These are phyloP conservation scores for Neodiprion lecontei DNA, from an alignment of 1,140 invertebrate genomes.

Conservation along the genomic window DNA sequence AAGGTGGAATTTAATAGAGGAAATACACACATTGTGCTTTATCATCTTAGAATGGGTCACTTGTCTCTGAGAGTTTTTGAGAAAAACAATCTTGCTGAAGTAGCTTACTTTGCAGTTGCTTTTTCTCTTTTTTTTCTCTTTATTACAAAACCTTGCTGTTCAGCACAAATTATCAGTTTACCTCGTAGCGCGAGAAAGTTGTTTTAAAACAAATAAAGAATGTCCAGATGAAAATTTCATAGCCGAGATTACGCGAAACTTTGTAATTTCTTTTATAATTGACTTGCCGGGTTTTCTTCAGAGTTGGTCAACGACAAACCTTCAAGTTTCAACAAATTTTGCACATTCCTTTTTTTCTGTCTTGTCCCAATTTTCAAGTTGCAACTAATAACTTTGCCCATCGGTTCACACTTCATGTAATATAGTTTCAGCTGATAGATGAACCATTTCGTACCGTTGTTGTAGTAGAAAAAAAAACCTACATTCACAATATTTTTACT, in stretches of 20 bases:
- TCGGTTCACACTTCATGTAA: too few species aligned
- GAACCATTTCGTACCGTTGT: too few species aligned
- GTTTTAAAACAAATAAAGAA: constrained; percentile 6
- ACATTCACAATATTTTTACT: too few species aligned
- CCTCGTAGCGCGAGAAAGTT: neutral
- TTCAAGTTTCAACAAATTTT: neutral
- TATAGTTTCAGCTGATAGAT: too few species aligned
- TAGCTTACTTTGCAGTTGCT: neutral
- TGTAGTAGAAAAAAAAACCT: too few species aligned
- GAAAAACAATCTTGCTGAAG: neutral
- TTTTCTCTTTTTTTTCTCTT: neutral
- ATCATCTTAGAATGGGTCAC: neutral
- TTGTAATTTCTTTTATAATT: constrained; percentile 5
- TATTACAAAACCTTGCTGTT: neutral
- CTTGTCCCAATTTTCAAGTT: too few species aligned
- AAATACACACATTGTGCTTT: neutral
- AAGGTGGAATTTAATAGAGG: neutral
- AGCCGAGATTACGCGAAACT: neutral
- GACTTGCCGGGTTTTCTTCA: neutral
- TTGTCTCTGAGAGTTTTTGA: neutral
- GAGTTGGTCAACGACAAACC: neutral
- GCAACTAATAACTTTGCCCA: too few species aligned
- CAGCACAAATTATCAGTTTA: neutral
- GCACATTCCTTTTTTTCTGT: neutral
- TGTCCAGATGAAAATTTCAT: neutral